Percentiles rank a stretch among this genome's conserved stretches.
These are phyloP conservation scores for Drosophila bipectinata DNA, from an alignment of 1,140 invertebrate genomes.

Conservation along the genomic window DNA sequence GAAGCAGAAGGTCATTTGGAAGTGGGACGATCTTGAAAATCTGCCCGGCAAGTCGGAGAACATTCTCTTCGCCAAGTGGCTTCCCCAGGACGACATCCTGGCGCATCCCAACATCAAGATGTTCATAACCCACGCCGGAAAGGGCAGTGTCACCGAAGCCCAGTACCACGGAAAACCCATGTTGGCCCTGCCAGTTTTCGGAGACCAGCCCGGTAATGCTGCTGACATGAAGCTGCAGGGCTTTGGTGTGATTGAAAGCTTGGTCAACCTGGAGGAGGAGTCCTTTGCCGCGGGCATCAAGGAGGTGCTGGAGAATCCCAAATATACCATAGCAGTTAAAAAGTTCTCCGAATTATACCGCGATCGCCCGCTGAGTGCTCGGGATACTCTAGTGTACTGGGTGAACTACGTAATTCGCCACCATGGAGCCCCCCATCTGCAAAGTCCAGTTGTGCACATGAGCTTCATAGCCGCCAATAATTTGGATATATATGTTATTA, in stretches of 20 bases:
- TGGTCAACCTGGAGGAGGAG: not conserved
- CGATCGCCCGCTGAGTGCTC: not conserved
- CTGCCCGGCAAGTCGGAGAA: not conserved
- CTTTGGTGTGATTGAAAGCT: not conserved
- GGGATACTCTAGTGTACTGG: not conserved
- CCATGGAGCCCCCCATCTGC: not conserved
- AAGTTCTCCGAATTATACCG: not conserved
- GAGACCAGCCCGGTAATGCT: not conserved
- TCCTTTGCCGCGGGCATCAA: not conserved
- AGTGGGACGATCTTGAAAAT: constrained; percentile 1
- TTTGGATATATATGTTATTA: not conserved
- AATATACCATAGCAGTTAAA: not conserved
- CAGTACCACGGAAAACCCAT: constrained; percentile 3
- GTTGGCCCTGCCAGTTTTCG: not conserved
- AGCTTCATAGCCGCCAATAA: not conserved
- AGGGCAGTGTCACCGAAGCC: constrained; percentile 1
- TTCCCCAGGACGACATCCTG: not conserved
- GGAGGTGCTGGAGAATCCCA: not conserved
- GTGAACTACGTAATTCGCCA: not conserved
- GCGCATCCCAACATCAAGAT: not conserved
- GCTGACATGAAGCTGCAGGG: not conserved
- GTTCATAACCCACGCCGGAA: constrained; percentile 1
- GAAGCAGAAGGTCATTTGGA: constrained; percentile 1
- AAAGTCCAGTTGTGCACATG: not conserved
- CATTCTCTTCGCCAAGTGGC: constrained; percentile 2